Percentiles rank a stretch among this genome's conserved stretches.
These are phyloP conservation scores for Nylanderia fulva DNA, from an alignment of 1,140 invertebrate genomes.

Conservation along the genomic window DNA sequence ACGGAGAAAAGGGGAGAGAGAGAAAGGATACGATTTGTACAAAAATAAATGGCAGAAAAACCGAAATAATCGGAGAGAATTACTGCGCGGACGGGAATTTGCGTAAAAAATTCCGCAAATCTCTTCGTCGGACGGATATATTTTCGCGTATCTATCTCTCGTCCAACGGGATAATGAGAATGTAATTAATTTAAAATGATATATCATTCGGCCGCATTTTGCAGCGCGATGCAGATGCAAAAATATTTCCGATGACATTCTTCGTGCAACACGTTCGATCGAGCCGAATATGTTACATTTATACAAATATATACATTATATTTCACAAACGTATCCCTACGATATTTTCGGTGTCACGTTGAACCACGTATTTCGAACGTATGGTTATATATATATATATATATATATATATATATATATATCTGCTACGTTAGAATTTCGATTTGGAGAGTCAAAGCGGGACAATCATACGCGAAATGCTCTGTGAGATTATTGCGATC, in stretches of 20 bases:
- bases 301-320: not conserved
- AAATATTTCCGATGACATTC: conserved; percentile 42
- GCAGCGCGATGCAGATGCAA: not conserved
- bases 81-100: not conserved
- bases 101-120: conserved; percentile 43
- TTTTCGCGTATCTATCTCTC: conserved; percentile 23
- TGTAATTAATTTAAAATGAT: conserved; percentile 34
- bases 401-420: no score
- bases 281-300: not conserved
- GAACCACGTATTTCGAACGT: not conserved
- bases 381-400: no score
- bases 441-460: conserved; percentile 37
- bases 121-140: not conserved
- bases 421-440: conserved; percentile 38
- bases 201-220: conserved; percentile 25
- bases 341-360: not conserved
- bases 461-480: conserved; percentile 43
- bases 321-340: not conserved
- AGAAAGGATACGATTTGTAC: not conserved
- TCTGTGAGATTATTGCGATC: conserved; percentile 47
- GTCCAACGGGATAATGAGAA: conserved; percentile 19
- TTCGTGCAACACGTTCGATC: not conserved
- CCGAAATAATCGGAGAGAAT: conserved; percentile 34
- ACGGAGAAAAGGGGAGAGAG: not conserved
- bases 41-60: conserved; percentile 34